These are phyloP conservation scores for Atrina japonica DNA, from an alignment of 2,888 invertebrate species.

Conservation along the genomic window DNA sequence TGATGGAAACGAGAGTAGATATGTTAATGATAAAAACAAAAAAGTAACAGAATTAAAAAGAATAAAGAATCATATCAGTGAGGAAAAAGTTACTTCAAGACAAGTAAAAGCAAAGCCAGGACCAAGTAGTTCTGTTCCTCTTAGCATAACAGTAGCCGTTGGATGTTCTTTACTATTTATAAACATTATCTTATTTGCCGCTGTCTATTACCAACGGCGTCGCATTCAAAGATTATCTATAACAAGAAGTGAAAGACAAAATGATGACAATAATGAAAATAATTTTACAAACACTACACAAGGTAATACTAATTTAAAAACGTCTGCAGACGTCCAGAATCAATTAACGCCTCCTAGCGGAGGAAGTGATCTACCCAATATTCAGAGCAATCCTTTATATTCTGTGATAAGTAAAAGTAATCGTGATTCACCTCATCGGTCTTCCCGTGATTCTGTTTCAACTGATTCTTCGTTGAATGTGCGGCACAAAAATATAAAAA, in stretches of 20 bases:
- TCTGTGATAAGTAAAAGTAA: slow-evolving; percentile 45
- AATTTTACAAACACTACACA: slow-evolving; percentile 3
- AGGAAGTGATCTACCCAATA: slow-evolving; percentile 36
- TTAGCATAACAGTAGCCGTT: slow-evolving; percentile 87
- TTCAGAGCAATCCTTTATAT: slow-evolving; percentile 49
- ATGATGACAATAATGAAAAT: not conserved
- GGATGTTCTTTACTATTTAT: slow-evolving; percentile 95
- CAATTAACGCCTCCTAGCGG: slow-evolving; percentile 37
- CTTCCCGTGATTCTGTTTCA: slow-evolving; percentile 22
- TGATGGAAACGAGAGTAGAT: not conserved
- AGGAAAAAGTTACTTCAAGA: not conserved
- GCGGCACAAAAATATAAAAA: not conserved
- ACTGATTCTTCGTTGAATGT: slow-evolving; percentile 5
- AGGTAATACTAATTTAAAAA: not conserved
- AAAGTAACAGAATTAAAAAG: slow-evolving; percentile 11
- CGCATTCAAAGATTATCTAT: slow-evolving; percentile 68
- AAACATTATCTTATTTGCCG: slow-evolving; percentile 96
- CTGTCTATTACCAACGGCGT: slow-evolving; percentile 91
- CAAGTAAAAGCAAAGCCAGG: slow-evolving; percentile 7
- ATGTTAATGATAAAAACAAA: slow-evolving; percentile 22
- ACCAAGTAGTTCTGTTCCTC: slow-evolving; percentile 60
- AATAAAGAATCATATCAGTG: slow-evolving; percentile 20
- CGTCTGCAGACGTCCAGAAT: slow-evolving; percentile 6
- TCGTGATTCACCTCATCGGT: slow-evolving; percentile 15
- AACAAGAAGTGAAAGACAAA: slow-evolving; percentile 14